These are phyloP conservation scores for Apocrypta bakeri DNA, from an alignment of 1,140 invertebrate species.

Conservation along the genomic window DNA sequence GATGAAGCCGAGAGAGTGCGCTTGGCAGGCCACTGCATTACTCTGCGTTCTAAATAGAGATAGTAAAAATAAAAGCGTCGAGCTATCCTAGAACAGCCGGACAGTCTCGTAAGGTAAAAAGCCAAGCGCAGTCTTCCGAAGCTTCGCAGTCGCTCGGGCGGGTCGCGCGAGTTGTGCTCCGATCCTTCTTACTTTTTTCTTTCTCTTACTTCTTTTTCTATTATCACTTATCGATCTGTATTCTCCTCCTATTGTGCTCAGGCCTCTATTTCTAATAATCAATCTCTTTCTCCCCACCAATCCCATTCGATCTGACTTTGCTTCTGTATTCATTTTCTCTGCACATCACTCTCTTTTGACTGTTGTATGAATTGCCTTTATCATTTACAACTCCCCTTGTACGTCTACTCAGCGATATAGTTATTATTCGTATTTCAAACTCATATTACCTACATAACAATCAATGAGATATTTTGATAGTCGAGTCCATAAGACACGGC, in stretches of 20 bases:
- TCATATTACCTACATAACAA: background rate
- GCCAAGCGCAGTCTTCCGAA: slow-evolving; percentile 24
- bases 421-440: background rate
- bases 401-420: background rate
- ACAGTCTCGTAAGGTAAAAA: background rate
- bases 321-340: background rate
- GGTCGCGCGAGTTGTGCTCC: background rate
- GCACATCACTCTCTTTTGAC: background rate
- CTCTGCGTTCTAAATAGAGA: slow-evolving; percentile 46
- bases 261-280: background rate
- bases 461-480: background rate
- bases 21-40: slow-evolving; percentile 42
- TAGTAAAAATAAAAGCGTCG: slow-evolving; percentile 43
- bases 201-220: background rate
- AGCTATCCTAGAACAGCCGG: background rate
- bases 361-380: background rate
- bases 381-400: background rate
- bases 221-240: background rate
- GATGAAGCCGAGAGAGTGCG: background rate
- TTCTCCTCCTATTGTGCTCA: background rate
- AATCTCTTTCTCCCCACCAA: no score
- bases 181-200: slow-evolving; percentile 16
- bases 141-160: background rate
- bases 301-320: background rate
- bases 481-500: background rate